Conservation (phyloP, 1,140 invertebrate genomes). For the Lutraria rhynchaena region DNA sequence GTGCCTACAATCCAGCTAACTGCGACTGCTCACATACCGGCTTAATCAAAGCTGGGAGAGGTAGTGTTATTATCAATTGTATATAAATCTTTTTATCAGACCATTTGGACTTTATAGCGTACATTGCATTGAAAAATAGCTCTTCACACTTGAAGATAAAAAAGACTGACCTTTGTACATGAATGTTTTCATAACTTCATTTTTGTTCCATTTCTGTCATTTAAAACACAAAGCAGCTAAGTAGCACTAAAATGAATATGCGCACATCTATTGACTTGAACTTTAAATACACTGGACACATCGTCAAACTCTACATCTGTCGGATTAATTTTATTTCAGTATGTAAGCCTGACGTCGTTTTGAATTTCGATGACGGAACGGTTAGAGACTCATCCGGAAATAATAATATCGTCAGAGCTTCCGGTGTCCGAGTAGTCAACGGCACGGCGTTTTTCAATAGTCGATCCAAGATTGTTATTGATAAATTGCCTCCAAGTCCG, state of each 20-base stretch:
- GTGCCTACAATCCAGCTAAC: slow-evolving; percentile 55
- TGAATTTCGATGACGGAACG: slow-evolving; percentile 62
- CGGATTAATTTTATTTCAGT: slow-evolving; percentile 30
- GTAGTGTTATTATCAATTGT: no score
- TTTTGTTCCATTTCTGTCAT: no score
- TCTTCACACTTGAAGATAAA: no score
- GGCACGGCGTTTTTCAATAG: slow-evolving; percentile 56
- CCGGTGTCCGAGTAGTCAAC: slow-evolving; percentile 56
- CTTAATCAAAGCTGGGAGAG: neutral
- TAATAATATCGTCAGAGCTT: slow-evolving; percentile 59
- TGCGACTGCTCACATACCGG: slow-evolving; percentile 60
- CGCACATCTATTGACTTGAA: no score
- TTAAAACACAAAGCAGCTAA: no score
- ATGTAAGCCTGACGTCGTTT: slow-evolving; percentile 64
- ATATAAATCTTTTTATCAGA: no score
- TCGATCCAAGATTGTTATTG: slow-evolving; percentile 52
- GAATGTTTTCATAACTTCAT: no score
- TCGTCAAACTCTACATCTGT: neutral
- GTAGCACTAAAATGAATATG: no score
- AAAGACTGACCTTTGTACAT: no score
- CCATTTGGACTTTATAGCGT: no score
- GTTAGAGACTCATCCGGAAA: slow-evolving; percentile 67
- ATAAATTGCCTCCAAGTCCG: slow-evolving; percentile 62
- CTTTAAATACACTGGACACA: no score
- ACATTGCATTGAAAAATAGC: no score